These are phyloP conservation scores for Parazoanthus darwini DNA, from an alignment of 92 coral and sea anemone species.

Conservation along the genomic window DNA sequence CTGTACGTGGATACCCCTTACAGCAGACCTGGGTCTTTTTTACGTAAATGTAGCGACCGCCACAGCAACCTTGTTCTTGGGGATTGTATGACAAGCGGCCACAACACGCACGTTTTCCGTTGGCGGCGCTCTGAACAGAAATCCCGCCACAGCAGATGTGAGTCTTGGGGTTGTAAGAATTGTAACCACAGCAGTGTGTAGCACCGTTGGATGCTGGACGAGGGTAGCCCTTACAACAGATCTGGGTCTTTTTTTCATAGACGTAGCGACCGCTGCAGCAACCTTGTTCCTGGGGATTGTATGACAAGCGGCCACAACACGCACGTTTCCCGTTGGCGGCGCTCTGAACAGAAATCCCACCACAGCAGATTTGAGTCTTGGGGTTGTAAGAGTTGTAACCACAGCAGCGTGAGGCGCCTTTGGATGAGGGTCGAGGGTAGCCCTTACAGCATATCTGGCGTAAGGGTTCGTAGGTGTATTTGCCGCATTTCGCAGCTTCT, in stretches of 20 bases:
- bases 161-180: neutral
- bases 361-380: neutral
- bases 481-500: neutral
- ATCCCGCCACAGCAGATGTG: slow-evolving; percentile 5
- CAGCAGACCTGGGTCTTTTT: neutral
- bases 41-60: neutral
- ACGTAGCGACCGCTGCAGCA: neutral
- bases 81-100: slow-evolving; percentile 16
- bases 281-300: neutral
- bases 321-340: neutral
- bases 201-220: neutral
- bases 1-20: neutral
- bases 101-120: slow-evolving; percentile 23
- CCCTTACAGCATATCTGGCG: slow-evolving; percentile 7
- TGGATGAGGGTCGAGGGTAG: neutral
- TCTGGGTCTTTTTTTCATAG: neutral
- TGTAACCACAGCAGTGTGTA: neutral
- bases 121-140: neutral
- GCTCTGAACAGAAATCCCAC: neutral
- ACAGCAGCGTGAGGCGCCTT: neutral
- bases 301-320: slow-evolving; percentile 7
- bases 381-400: neutral
- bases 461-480: neutral
- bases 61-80: neutral
- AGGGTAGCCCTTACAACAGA: slow-evolving; percentile 26